These are phyloP conservation scores for Rhagoletis pomonella DNA, from an alignment of 1,140 invertebrate genomes.

Conservation along the genomic window DNA sequence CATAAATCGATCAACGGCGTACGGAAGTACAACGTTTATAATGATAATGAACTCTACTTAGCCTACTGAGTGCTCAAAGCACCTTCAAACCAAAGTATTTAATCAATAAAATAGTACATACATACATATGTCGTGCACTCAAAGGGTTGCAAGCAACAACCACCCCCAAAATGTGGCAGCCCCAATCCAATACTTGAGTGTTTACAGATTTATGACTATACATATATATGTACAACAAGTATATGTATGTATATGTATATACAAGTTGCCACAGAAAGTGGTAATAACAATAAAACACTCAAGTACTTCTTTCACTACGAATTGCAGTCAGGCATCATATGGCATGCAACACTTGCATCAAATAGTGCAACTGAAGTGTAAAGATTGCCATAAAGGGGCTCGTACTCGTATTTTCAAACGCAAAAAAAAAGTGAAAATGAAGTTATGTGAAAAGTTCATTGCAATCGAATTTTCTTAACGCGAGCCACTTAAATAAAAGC, in stretches of 20 bases:
- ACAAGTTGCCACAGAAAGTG: neutral
- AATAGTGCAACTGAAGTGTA: conserved; percentile 50
- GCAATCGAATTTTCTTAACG: neutral
- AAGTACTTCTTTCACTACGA: neutral
- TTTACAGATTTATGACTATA: conserved; percentile 47
- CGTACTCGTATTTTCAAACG: neutral
- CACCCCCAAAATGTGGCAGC: neutral
- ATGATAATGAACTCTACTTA: neutral
- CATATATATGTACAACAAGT: neutral
- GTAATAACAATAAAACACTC: conserved; percentile 28
- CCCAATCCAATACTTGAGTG: neutral
- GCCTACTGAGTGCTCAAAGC: neutral
- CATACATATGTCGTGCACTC: neutral
- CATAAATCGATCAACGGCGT: neutral
- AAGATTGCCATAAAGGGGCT: conserved; percentile 4
- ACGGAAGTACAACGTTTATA: neutral
- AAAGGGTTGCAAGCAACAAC: neutral
- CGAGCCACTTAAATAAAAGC: neutral
- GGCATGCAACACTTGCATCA: conserved; percentile 24
- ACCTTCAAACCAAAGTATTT: neutral
- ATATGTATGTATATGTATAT: too few relatives aligned
- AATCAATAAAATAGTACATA: neutral
- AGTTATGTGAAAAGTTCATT: neutral
- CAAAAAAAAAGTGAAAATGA: neutral
- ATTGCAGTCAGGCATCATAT: neutral